Percentiles rank a stretch among this genome's conserved stretches.
Conservation (phyloP, 2,797 vertebrate species). For the Sebastes steindachneri region DNA sequence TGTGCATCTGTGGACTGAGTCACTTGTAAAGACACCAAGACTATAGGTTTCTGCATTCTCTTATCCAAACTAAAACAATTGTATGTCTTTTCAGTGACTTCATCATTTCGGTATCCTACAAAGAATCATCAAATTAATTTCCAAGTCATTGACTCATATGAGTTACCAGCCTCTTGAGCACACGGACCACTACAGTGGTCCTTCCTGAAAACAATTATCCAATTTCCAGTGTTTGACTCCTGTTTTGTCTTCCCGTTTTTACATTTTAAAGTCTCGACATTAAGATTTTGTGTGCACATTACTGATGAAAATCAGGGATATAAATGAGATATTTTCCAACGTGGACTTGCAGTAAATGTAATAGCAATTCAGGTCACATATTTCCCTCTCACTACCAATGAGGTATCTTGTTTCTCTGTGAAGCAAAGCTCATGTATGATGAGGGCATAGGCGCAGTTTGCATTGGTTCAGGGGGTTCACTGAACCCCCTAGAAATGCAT, state of each 20-base stretch:
- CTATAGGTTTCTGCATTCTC: not conserved
- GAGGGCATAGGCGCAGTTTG: not conserved
- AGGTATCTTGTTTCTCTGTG: not conserved
- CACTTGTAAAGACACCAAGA: not conserved
- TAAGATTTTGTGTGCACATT: not conserved
- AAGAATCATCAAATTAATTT: not conserved
- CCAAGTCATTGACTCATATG: not conserved
- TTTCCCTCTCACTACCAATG: not conserved
- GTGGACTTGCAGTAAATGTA: not conserved
- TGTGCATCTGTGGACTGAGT: not conserved
- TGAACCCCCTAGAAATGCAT: too few species aligned
- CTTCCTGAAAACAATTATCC: constrained; percentile 1
- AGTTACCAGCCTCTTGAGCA: not conserved
- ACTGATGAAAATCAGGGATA: not conserved
- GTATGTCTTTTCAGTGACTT: not conserved
- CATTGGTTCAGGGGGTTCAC: too few species aligned
- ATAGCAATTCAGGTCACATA: not conserved
- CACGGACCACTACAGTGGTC: not conserved
- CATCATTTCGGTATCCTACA: not conserved
- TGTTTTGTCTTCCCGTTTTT: not conserved
- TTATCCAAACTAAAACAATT: not conserved
- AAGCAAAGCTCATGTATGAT: not conserved
- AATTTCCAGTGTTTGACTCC: not conserved
- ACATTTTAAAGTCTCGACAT: not conserved
- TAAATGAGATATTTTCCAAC: not conserved